Percentiles rank a stretch among this genome's conserved stretches.
Evolutionary conservation across 1,140 invertebrate species (phyloP).

Genomic region (Apolygus lucorum): DNA sequence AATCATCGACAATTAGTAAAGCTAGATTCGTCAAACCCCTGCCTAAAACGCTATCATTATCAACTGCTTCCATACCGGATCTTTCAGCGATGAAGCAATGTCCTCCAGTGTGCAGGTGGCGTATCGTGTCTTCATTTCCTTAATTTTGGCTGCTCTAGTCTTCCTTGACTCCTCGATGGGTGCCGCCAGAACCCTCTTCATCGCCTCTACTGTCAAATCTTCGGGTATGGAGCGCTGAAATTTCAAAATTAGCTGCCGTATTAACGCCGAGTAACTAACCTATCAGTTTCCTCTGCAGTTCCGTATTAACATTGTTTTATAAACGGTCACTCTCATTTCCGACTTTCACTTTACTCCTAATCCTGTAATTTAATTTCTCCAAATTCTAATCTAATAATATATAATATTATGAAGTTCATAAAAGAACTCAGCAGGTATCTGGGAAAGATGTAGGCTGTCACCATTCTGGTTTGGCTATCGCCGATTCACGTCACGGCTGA

Average conservation of each 20-base stretch:
- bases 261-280: background rate
- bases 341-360: too few species aligned
- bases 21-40: too few species aligned
- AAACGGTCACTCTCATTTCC: background rate
- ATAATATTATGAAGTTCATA: too few species aligned
- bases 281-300: background rate
- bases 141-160: background rate
- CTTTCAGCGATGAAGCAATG: background rate
- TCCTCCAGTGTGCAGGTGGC: background rate
- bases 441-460: too few species aligned
- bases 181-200: background rate
- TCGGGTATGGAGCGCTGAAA: background rate
- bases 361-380: too few species aligned
- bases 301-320: background rate
- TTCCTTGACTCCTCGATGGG: background rate
- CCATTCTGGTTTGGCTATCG: too few species aligned
- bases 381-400: too few species aligned
- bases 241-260: background rate
- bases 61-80: background rate
- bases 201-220: background rate
- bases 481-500: too few species aligned
- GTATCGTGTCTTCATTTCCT: background rate
- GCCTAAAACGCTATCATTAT: background rate
- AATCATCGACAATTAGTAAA: background rate
- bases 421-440: too few species aligned